Evolutionary conservation across 1,140 invertebrate species (phyloP), one percentile per base, ranked within the genome.

Genomic region (Bombus ignitus): DNA sequence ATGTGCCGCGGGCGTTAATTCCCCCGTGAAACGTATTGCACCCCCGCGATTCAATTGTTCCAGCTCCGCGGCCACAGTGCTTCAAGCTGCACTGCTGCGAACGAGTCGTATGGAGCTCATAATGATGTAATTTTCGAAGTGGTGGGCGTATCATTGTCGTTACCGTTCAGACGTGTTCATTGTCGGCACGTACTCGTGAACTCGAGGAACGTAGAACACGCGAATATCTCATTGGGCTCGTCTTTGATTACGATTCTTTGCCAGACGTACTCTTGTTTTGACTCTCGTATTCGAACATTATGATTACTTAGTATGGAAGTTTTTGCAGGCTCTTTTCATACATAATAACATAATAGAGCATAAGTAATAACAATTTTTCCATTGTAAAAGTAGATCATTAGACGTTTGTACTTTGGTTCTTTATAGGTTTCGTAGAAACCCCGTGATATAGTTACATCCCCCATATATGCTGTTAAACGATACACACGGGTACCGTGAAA

Each of bases 1-100:
- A 94, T 94, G 71, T 75, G 92, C 94, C 91, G 89, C 93, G 90
- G 92, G 94, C 93, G 94, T 94, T 94, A 95, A 95, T 95, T 94
- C 94, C 91, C 90, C 92, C 92, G 85, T 92, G 94, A 94, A 94
- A 94, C 92, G 92, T 93, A 94, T 94, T 93, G 93, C 94, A 92
- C 90, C 92, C 94, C 83, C 91, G 91, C 93, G 91, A 94, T 94
- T 94, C 92, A 93, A 94, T 94, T 94, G 92, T 94, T 94, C 90
- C 91, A 85, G 81, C 71, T 89, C 86, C 81, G 75, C 90, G 88
- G 87, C 76, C 91, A 88, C 87, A 73, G 88, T 89, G 90, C 87
- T 85, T 84, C 75, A 47, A 74, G 68, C 72, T 81, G 78, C 78
- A 79, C 35, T 37, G 88, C 72, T 84, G 57, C 83, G 78, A 86